phyloP scores from a whole-genome alignment of 2,888 invertebrate species.

The Eumerus sabulonum region DNA sequence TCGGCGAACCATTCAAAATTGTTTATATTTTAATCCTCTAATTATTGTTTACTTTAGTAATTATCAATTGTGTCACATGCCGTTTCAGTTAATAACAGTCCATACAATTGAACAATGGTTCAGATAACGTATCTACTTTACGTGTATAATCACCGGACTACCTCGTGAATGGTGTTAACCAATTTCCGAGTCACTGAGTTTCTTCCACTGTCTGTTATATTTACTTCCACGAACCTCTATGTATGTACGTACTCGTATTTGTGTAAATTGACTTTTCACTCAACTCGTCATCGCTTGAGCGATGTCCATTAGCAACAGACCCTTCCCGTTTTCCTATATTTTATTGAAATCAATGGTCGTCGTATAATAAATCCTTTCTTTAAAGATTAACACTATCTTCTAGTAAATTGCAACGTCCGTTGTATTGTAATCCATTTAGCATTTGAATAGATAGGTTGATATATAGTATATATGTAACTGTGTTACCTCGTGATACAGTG shows the following conservation, averaged over 20 bases:
- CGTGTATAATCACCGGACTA: slow-evolving; percentile 5
- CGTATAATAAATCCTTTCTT: slow-evolving; percentile 21
- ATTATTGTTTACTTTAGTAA: slow-evolving; percentile 10
- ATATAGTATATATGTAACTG: too few species aligned
- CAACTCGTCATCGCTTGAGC: slow-evolving; percentile 2
- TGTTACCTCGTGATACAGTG: too few species aligned
- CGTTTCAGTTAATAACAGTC: not conserved
- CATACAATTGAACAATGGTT: not conserved
- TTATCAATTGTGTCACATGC: slow-evolving; percentile 25
- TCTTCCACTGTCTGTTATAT: not conserved
- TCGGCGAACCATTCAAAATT: too few species aligned
- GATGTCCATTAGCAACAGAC: too few species aligned
- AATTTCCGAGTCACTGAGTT: too few species aligned
- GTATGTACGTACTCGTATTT: slow-evolving; percentile 7
- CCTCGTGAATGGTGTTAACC: too few species aligned
- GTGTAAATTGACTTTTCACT: slow-evolving; percentile 22
- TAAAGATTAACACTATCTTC: slow-evolving; percentile 12
- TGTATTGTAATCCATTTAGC: slow-evolving; percentile 23
- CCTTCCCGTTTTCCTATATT: too few species aligned
- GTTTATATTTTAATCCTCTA: slow-evolving; percentile 1
- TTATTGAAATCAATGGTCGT: too few species aligned
- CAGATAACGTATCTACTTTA: slow-evolving; percentile 33
- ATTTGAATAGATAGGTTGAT: too few species aligned
- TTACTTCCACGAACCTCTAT: not conserved
- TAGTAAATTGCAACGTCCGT: slow-evolving; percentile 5